A percentile compares a stretch with the other conserved stretches of the same genome.
Evolutionary conservation across 1,140 invertebrate genomes (phyloP).

Genomic region (Drosophila lacteicornis): DNA sequence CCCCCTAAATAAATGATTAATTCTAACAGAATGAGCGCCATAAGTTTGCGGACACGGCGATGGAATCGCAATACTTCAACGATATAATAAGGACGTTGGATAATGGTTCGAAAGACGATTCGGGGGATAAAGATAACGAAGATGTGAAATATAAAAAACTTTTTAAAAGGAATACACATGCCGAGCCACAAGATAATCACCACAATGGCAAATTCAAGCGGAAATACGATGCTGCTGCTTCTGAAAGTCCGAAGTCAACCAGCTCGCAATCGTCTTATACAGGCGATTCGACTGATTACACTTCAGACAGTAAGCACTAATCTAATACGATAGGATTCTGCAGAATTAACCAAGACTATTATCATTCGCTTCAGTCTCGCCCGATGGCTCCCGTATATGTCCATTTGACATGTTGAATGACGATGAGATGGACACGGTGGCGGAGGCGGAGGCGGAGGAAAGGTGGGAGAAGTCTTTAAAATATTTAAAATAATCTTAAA

Average conservation of each 20-base stretch:
- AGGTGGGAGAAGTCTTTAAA: background rate
- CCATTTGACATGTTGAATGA: background rate
- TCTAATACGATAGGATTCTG: background rate
- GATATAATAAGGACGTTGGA: no score
- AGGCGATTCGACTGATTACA: background rate
- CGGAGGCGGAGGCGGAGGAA: background rate
- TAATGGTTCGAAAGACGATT: no score
- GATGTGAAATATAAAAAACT: no score
- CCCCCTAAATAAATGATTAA: background rate
- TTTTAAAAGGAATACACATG: no score
- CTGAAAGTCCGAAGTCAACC: background rate
- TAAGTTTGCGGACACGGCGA: background rate
- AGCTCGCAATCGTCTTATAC: background rate
- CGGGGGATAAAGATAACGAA: no score
- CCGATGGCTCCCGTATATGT: background rate
- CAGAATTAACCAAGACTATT: background rate
- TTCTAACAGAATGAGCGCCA: background rate
- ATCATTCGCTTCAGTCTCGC: background rate
- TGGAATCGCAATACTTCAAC: background rate
- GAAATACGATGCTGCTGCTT: no score
- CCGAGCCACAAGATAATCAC: no score
- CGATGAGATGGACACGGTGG: background rate
- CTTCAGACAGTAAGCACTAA: constrained; percentile 3
- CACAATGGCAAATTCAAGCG: no score
- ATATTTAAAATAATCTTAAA: no score